Percentiles rank a stretch among this genome's conserved stretches.
phyloP scores from a whole-genome alignment of 2,113 vertebrate species.

The Thoracochromis brauschi region DNA sequence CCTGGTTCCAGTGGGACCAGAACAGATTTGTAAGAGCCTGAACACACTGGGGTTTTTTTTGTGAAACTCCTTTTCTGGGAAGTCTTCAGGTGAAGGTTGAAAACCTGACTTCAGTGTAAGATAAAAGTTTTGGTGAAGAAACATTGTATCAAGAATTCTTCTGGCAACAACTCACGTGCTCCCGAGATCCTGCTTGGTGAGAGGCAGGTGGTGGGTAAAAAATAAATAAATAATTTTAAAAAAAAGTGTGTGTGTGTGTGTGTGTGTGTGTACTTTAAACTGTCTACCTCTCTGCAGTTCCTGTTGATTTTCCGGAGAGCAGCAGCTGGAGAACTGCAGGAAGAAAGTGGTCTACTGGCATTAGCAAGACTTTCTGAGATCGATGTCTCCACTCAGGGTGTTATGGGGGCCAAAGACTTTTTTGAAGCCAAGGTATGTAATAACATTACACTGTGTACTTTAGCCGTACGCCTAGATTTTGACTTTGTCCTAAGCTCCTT shows the following conservation, averaged over 20 bases:
- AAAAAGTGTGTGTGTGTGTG: neutral
- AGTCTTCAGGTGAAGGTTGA: neutral
- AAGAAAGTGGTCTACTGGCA: slow-evolving; percentile 88
- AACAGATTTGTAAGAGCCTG: neutral
- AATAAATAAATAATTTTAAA: neutral
- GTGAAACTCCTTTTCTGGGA: neutral
- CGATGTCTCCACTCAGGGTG: slow-evolving; percentile 85
- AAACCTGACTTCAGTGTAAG: neutral
- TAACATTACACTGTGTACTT: neutral
- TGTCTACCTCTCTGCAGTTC: slow-evolving; percentile 70
- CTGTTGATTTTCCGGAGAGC: slow-evolving; percentile 90
- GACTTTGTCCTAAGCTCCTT: neutral
- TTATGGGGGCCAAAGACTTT: slow-evolving; percentile 90
- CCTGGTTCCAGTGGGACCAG: neutral
- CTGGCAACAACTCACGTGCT: neutral
- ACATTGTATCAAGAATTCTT: neutral
- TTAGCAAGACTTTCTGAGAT: slow-evolving; percentile 91
- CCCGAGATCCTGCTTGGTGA: neutral
- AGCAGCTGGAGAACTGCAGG: slow-evolving; percentile 83
- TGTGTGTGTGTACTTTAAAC: neutral
- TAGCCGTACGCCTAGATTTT: neutral
- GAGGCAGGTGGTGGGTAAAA: neutral
- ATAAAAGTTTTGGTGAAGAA: neutral
- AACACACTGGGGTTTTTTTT: neutral
- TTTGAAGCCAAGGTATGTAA: slow-evolving; percentile 91